These are phyloP conservation scores for Clarias batrachus DNA, from an alignment of 2,113 vertebrate genomes.

Conservation along the genomic window DNA sequence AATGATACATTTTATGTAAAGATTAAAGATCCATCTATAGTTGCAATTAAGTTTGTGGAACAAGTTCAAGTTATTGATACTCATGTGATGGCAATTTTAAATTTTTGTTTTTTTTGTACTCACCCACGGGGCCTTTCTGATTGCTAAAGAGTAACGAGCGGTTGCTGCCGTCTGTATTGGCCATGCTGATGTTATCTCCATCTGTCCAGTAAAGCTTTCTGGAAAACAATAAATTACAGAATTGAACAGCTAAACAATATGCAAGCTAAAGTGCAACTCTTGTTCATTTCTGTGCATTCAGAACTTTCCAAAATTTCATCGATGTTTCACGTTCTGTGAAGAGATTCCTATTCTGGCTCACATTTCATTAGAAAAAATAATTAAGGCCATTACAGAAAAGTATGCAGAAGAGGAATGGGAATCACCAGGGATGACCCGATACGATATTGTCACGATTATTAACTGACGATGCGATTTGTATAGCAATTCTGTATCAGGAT, in stretches of 20 bases:
- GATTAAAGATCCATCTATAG: neutral
- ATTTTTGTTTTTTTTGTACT: conserved; percentile 41
- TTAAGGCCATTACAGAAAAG: neutral
- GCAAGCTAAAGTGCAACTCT: neutral
- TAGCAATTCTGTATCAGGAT: too few species aligned
- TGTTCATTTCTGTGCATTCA: neutral
- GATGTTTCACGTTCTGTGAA: neutral
- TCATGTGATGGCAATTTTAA: too few species aligned
- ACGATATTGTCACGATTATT: too few species aligned
- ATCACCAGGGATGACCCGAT: too few species aligned
- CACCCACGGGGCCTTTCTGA: conserved; percentile 92
- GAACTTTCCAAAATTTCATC: neutral
- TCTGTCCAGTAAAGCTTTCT: conserved; percentile 97
- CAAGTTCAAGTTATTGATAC: too few species aligned
- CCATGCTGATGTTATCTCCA: conserved; percentile 90
- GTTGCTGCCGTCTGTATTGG: conserved; percentile 92
- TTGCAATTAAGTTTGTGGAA: too few species aligned
- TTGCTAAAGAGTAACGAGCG: conserved; percentile 80
- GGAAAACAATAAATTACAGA: conserved; percentile 1
- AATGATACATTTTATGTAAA: neutral
- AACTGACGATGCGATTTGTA: too few species aligned
- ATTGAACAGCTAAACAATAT: neutral
- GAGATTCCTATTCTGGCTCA: neutral
- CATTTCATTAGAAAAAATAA: neutral
- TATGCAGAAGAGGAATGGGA: neutral